phyloP scores from a whole-genome alignment of 2,797 vertebrate genomes.

The Spatula clypeata region DNA sequence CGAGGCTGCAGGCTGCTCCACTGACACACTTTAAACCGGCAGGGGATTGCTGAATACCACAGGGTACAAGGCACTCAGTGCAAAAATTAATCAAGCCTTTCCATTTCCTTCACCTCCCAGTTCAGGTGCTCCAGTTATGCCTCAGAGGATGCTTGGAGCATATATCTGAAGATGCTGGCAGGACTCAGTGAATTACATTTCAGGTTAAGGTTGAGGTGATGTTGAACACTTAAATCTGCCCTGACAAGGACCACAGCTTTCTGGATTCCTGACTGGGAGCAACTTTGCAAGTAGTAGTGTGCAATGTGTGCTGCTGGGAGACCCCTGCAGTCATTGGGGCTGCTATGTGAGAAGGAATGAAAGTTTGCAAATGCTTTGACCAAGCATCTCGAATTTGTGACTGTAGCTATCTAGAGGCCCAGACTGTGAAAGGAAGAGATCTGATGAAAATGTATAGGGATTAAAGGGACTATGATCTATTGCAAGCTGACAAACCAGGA shows the following conservation, averaged over 20 bases:
- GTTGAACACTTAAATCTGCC: not conserved
- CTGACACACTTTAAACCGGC: conserved; percentile 15
- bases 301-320: not conserved
- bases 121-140: conserved; percentile 40
- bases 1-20: conserved; percentile 37
- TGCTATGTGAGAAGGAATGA: not conserved
- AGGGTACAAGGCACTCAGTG: conserved; percentile 8
- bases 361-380: not conserved
- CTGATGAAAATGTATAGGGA: not conserved
- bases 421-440: not conserved
- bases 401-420: not conserved
- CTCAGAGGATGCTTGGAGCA: not conserved
- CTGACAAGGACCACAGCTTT: not conserved
- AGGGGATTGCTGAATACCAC: conserved; percentile 1
- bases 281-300: not conserved
- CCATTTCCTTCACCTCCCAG: conserved; percentile 7
- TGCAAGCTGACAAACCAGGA: not conserved
- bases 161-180: not conserved
- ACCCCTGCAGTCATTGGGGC: fast-evolving
- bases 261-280: not conserved
- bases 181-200: not conserved
- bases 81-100: conserved; percentile 46
- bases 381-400: not conserved
- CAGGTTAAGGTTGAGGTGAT: not conserved
- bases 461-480: not conserved